These are phyloP conservation scores for Tragelaphus imberbis DNA, from an alignment of 2,113 vertebrate genomes.

Conservation along the genomic window DNA sequence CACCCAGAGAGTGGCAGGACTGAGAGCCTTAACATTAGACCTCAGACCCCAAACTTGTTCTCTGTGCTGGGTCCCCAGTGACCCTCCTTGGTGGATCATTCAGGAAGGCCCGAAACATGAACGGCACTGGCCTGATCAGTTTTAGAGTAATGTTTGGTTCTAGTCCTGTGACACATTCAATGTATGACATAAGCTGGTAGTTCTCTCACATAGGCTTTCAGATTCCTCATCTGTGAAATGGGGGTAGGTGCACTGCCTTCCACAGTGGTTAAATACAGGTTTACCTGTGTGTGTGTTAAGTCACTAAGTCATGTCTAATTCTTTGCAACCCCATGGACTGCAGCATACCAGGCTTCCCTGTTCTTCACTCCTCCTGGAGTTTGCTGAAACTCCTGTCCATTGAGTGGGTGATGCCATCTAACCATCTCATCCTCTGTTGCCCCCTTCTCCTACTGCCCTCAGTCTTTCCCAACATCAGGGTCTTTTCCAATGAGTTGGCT, in stretches of 20 bases:
- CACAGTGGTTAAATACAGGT: not conserved
- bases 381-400: not conserved
- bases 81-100: not conserved
- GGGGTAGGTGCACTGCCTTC: not conserved
- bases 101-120: not conserved
- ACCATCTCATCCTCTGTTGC: not conserved
- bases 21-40: not conserved
- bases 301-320: not conserved
- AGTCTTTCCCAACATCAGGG: not conserved
- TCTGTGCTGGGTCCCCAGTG: not conserved
- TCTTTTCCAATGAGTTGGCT: not conserved
- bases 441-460: not conserved
- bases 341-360: not conserved
- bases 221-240: not conserved
- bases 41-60: not conserved
- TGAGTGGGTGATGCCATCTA: not conserved
- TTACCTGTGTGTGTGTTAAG: not conserved
- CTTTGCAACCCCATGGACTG: not conserved
- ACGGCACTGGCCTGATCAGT: not conserved
- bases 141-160: not conserved
- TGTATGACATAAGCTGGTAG: not conserved
- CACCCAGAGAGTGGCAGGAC: not conserved
- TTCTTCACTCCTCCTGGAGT: not conserved
- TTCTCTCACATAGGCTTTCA: not conserved
- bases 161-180: not conserved